Evolutionary conservation across 2,113 vertebrate species (phyloP), one percentile per base, ranked within the genome.

Genomic region (Rhinoderma darwinii): DNA sequence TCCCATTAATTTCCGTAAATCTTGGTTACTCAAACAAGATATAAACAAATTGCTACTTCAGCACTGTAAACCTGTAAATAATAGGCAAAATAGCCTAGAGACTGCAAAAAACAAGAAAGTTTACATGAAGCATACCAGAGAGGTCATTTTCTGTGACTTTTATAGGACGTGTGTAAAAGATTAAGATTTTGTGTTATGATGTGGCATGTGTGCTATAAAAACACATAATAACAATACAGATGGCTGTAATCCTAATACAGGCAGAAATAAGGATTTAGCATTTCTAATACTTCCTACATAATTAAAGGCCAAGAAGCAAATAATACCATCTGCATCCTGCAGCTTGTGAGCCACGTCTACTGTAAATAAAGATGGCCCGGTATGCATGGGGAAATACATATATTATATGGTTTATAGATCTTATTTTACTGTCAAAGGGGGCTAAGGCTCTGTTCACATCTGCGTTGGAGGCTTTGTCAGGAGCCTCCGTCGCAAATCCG

Each of bases 231-330:
- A 47, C 41, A 75, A 27, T 75, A 44, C 73, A 75, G 74, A 47
- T 77, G 43, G 74, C 41, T 44, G 25, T n/a, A 43, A 43, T 74
- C 72, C 43, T 43, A 25, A 43, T 43, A 43, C 37, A 43, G 43
- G 72, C 39, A 74, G 37, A 43, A 75, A 25, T 41, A 22, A 41
- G 25, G 37, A 72, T 41, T 25, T 41, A 72, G 20, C 37, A 25
- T 72, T 41, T 41, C 9, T 72, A 41, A 72, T 41, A 39, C 37
- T 72, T 35, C 73, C 41, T 44, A 17, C 41, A 75, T 44, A 75
- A 27, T 44, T 75, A 75, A 74, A 43, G 73, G n/a, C 22, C 41
- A 47, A 27, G 41, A 44, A 75, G 41, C 73, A 75, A n/a, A 75
- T 14, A n/a, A 27, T 75, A 15, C 25, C 73, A 75, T 75, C 73